Base-by-base conservation (phyloP, 2,113 vertebrate genomes). In the Lophura nycthemera region DNA sequence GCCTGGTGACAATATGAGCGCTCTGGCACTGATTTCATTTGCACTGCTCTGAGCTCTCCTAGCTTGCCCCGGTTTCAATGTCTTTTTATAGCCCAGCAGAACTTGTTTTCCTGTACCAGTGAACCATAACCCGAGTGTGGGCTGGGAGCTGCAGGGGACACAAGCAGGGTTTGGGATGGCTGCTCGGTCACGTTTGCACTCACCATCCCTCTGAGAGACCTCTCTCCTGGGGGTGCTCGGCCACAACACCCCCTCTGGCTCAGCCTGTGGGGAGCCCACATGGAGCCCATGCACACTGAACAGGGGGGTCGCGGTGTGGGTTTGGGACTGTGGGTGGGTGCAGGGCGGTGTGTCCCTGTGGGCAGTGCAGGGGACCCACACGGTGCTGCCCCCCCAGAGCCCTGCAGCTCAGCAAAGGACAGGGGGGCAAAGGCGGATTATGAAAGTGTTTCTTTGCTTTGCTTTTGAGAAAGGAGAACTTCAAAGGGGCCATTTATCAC, bases 371-470 rank as follows among this genome's bases (percentile, higher is more conserved):
- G 43, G 40, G 65, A 40, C 22, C 45, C 2, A 7, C 32, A 56
- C 56, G 54, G 30, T 43, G 63, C 78, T 11, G 1, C 34, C 73
- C 72, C 2, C 5, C 14, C 5, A 4, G 69, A 50, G 72, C 67
- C 52, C 75, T 73, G n/a, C 40, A 82, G 73, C 30, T 75, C 60
- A 0, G 69, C 54, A 20, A 42, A 88, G 88, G 88, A 91, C 5
- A 30, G 59, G 83, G 50, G 64, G 82, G 76, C 72, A 89, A 79
- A 94, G 77, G 32, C 4, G 40, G 89, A 88, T 91, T 85, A 86
- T 93, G 92, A 90, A 96, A 93, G 85, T 92, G 92, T 91, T 95
- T 92, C 96, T 96, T 95, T 92, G 93, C 92, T 96, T 96, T 96
- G 69, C 92, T 92, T 95, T 89, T 83, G 93, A 95, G 95, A 94